phyloP scores from a whole-genome alignment of 2,113 vertebrate species.

The Cinclus cinclus region DNA sequence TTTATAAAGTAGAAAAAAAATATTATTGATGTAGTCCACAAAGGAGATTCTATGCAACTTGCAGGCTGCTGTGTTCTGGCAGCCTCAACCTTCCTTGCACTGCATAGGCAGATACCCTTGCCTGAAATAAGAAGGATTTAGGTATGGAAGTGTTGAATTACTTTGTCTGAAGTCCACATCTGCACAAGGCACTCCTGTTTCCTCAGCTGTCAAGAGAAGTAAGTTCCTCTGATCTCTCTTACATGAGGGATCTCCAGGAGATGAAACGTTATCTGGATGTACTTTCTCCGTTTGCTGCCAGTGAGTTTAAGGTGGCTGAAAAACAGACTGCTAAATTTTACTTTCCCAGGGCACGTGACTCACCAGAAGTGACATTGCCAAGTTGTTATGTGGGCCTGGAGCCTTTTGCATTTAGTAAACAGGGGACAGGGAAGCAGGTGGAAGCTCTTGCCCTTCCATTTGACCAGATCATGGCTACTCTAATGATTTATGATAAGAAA shows the following conservation, averaged over 20 bases:
- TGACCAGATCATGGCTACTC: background rate
- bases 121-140: background rate
- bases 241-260: background rate
- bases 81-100: fast-evolving
- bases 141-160: background rate
- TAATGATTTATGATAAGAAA: background rate
- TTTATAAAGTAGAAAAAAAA: background rate
- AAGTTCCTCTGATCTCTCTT: background rate
- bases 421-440: background rate
- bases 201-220: background rate
- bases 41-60: background rate
- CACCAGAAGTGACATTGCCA: background rate
- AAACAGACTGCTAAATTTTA: background rate
- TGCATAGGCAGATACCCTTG: background rate
- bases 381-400: background rate
- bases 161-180: background rate
- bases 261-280: background rate
- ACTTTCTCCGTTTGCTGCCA: background rate
- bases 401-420: background rate
- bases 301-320: background rate
- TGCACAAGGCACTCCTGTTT: background rate
- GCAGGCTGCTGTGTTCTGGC: background rate
- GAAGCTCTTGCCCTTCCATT: background rate
- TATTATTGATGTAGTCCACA: background rate
- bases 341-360: background rate